These are phyloP conservation scores for Forficula auricularia DNA, from an alignment of 1,140 invertebrate genomes.

Conservation along the genomic window DNA sequence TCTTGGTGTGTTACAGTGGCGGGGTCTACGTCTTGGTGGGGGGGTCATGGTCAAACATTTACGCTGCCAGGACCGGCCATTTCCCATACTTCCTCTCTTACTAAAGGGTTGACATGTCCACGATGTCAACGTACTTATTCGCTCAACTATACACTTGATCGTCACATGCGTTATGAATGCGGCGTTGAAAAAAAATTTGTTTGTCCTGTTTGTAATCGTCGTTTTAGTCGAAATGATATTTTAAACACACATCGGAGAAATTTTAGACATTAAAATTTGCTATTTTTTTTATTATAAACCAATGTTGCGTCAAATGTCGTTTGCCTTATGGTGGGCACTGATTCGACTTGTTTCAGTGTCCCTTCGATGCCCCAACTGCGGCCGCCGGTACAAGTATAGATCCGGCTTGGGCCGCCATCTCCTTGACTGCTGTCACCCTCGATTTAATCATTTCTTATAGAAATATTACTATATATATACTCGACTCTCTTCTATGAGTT, in stretches of 20 bases:
- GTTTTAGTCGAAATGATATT: conserved; percentile 12
- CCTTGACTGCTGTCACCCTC: too few species aligned
- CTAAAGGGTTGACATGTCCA: conserved; percentile 23
- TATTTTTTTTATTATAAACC: too few species aligned
- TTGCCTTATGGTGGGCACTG: too few species aligned
- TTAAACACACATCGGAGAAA: too few species aligned
- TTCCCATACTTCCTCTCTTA: conserved; percentile 16
- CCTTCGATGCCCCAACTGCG: conserved; percentile 6
- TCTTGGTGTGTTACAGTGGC: background rate
- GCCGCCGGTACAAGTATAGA: conserved; percentile 8
- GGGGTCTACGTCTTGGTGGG: too few species aligned
- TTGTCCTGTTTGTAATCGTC: conserved; percentile 22
- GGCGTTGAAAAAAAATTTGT: conserved; percentile 24
- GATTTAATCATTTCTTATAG: too few species aligned
- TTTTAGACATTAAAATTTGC: too few species aligned
- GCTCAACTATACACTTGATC: conserved; percentile 25
- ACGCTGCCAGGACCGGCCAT: too few species aligned
- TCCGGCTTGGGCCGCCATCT: conserved; percentile 6
- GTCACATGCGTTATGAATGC: conserved; percentile 26
- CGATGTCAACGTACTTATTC: conserved; percentile 28
- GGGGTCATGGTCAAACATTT: too few species aligned
- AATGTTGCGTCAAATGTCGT: too few species aligned
- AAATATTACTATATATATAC: too few species aligned
- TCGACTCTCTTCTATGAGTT: too few species aligned
- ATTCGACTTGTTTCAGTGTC: background rate